These are phyloP conservation scores for Gorsachius magnificus DNA, from an alignment of 2,797 vertebrate species.

Conservation along the genomic window DNA sequence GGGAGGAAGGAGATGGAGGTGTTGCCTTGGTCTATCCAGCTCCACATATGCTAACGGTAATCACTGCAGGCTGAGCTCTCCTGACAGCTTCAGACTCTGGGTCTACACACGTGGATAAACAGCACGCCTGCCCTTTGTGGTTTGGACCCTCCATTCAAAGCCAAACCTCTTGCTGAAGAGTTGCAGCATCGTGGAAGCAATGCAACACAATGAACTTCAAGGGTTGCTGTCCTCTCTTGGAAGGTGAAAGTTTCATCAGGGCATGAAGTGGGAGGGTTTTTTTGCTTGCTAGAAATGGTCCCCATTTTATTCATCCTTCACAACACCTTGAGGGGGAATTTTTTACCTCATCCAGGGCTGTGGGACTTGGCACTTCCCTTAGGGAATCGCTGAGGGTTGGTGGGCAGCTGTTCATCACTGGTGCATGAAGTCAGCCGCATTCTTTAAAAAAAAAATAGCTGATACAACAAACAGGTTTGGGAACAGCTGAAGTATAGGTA, in stretches of 20 bases:
- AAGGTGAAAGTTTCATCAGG: not conserved
- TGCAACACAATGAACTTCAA: rapidly evolving
- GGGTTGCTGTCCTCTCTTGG: rapidly evolving
- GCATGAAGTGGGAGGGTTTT: not conserved
- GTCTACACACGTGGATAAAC: rapidly evolving
- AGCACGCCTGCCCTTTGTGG: not conserved
- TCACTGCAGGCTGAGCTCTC: not conserved
- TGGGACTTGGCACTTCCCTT: not conserved
- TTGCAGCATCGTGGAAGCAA: rapidly evolving
- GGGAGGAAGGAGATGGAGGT: not conserved
- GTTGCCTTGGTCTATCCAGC: not conserved
- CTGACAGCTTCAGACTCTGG: not conserved
- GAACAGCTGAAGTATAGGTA: not conserved
- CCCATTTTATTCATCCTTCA: not conserved
- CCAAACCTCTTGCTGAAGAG: not conserved
- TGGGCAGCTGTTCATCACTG: rapidly evolving
- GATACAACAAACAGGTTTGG: not conserved
- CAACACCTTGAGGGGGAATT: not conserved
- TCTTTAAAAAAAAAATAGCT: not conserved
- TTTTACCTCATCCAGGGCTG: rapidly evolving
- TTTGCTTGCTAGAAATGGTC: not conserved
- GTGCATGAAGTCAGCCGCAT: not conserved
- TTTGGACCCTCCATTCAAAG: not conserved
- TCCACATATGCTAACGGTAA: rapidly evolving
- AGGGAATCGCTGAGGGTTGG: not conserved